Conservation (phyloP, 2,797 vertebrate genomes). For the Acropternis orthonyx region DNA sequence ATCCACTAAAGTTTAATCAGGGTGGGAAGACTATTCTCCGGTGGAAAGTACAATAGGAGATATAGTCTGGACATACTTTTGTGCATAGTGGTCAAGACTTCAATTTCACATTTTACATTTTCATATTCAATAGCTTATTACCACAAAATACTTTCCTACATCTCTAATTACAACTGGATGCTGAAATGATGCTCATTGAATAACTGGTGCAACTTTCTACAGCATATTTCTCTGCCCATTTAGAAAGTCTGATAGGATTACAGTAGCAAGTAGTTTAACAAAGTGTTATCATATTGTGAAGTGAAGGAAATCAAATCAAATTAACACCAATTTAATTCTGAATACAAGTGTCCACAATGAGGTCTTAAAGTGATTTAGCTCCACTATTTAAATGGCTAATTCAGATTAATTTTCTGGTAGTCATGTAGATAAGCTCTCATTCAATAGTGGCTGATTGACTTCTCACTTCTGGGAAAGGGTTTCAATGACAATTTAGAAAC, state of each 20-base stretch:
- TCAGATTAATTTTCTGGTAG: not conserved
- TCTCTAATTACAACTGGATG: not conserved
- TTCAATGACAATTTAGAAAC: not conserved
- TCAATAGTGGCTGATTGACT: not conserved
- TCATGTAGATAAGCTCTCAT: not conserved
- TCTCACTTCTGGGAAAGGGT: not conserved
- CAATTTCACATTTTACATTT: slow-evolving; percentile 24
- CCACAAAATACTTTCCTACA: not conserved
- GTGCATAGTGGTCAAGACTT: slow-evolving; percentile 19
- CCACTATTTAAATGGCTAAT: not conserved
- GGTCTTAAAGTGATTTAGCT: not conserved
- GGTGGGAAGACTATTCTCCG: not conserved
- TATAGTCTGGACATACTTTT: not conserved
- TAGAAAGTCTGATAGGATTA: not conserved
- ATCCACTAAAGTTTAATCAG: not conserved
- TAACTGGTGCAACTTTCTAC: not conserved
- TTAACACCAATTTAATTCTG: slow-evolving; percentile 10
- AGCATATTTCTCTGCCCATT: not conserved
- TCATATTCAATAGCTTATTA: slow-evolving; percentile 22
- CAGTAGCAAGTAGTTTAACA: not conserved
- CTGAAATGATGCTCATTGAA: not conserved
- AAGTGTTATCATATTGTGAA: not conserved
- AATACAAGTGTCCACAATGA: not conserved
- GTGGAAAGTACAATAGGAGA: not conserved
- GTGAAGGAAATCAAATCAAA: slow-evolving; percentile 9